Conservation (phyloP, 2,888 invertebrate species). For the Xestoiulus laeticollis region DNA sequence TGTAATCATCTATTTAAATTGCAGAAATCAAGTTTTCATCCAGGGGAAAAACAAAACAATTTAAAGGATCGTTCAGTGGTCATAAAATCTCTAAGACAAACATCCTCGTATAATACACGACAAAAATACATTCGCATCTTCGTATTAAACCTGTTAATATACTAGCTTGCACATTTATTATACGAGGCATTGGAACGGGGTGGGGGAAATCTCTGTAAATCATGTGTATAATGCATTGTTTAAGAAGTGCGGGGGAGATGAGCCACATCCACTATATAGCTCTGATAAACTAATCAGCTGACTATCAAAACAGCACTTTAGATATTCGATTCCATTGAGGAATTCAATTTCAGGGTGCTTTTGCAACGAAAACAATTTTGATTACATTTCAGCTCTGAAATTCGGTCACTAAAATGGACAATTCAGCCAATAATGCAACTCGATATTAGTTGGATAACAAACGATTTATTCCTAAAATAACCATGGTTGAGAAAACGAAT, state of each 20-base stretch:
- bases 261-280: neutral
- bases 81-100: neutral
- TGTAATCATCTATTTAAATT: neutral
- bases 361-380: neutral
- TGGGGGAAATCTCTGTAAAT: neutral
- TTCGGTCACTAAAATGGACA: neutral
- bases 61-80: slow-evolving; percentile 32
- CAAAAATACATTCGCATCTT: slow-evolving; percentile 31
- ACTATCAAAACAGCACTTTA: neutral
- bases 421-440: neutral
- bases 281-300: neutral
- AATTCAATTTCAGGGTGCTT: neutral
- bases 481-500: neutral
- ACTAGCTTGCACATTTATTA: neutral
- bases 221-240: neutral
- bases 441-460: neutral
- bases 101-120: slow-evolving; percentile 28
- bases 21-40: neutral
- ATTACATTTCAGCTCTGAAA: neutral
- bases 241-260: neutral
- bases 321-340: neutral
- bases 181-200: neutral
- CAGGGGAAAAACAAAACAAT: slow-evolving; percentile 2
- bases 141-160: slow-evolving; percentile 5
- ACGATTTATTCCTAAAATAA: neutral